Conservation (phyloP, 2,113 vertebrate genomes). For the Delphinapterus leucas region DNA sequence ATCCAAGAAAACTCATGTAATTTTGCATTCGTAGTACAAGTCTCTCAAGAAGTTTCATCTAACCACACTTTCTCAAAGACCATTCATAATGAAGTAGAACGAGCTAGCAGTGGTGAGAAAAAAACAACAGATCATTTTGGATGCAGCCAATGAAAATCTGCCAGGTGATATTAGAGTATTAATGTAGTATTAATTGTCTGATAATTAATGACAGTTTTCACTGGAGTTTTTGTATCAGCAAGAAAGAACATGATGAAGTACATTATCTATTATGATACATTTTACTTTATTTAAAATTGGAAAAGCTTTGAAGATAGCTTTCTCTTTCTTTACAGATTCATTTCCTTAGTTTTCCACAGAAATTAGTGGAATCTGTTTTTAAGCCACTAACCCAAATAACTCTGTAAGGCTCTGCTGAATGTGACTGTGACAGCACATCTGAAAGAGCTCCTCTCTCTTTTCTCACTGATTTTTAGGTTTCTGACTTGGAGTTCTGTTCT, state of each 20-base stretch:
- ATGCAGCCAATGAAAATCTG: background rate
- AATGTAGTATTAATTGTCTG: background rate
- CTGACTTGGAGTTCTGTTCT: background rate
- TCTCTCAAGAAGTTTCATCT: background rate
- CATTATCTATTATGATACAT: background rate
- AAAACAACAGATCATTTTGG: background rate
- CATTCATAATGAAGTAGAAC: background rate
- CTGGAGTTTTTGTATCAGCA: background rate
- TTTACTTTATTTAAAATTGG: background rate
- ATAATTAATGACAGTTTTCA: background rate
- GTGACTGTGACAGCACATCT: background rate
- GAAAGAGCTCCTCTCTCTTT: background rate
- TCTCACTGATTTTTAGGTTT: background rate
- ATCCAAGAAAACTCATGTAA: background rate
- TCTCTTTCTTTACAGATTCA: background rate
- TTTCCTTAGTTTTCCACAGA: conserved; percentile 1
- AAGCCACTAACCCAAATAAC: background rate
- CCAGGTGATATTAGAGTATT: background rate
- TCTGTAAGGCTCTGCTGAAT: background rate
- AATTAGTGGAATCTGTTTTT: background rate
- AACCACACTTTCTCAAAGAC: background rate
- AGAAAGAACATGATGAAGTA: background rate
- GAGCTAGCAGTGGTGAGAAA: background rate
- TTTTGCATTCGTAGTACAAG: background rate
- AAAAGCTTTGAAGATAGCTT: background rate